Conservation (phyloP, 2,888 invertebrate genomes). For the Hydropsyche betteni region DNA sequence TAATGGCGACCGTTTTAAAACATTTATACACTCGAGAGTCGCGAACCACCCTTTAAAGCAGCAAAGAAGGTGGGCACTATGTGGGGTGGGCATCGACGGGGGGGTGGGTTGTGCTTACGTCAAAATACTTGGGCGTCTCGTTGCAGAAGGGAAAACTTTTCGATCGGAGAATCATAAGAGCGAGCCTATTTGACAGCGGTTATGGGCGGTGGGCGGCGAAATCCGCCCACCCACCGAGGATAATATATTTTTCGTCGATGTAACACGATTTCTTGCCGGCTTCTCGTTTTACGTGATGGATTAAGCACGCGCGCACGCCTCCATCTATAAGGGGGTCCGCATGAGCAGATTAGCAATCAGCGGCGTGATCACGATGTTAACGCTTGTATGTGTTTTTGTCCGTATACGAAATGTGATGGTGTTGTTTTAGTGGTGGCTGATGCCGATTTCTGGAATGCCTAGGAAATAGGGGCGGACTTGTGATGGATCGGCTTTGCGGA, state of each 20-base stretch:
- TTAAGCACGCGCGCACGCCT: slow-evolving; percentile 58
- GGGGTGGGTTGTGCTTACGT: slow-evolving; percentile 22
- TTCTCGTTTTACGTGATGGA: slow-evolving; percentile 68
- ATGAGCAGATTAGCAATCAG: slow-evolving; percentile 37
- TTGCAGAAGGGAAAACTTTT: slow-evolving; percentile 50
- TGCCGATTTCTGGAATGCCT: too few relatives aligned
- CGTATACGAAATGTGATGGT: too few relatives aligned
- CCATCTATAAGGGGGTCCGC: slow-evolving; percentile 17
- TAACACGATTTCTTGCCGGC: slow-evolving; percentile 69
- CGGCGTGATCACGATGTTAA: slow-evolving; percentile 32
- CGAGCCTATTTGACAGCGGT: slow-evolving; percentile 51
- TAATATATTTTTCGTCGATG: slow-evolving; percentile 71
- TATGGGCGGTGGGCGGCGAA: slow-evolving; percentile 44
- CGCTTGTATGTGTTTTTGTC: too few relatives aligned
- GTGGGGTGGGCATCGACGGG: not conserved
- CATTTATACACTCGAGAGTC: slow-evolving; percentile 48
- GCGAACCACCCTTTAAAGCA: slow-evolving; percentile 21
- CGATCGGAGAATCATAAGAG: slow-evolving; percentile 51
- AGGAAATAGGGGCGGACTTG: too few relatives aligned
- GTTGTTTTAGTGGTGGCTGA: too few relatives aligned
- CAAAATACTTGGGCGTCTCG: slow-evolving; percentile 45
- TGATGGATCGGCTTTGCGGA: too few relatives aligned
- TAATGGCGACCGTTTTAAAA: slow-evolving; percentile 49
- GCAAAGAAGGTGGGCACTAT: not conserved
- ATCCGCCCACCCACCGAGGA: slow-evolving; percentile 28